Conservation (phyloP, 2,888 invertebrate species). For the Mesorhabditis belari region DNA sequence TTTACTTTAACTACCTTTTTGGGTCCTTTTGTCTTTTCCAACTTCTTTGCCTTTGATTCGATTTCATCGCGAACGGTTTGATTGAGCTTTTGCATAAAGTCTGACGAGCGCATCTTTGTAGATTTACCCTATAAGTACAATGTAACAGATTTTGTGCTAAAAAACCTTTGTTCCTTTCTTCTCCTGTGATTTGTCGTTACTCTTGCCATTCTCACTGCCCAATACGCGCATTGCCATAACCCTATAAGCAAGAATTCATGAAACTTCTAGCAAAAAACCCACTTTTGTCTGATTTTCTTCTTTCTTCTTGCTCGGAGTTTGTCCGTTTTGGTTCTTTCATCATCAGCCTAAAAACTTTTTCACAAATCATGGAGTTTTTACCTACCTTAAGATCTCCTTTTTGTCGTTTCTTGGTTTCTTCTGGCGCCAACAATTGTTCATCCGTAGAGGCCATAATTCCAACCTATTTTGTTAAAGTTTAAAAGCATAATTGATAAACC, state of each 20-base stretch:
- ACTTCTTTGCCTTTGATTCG: not conserved
- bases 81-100: not conserved
- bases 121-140: no score
- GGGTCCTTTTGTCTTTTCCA: not conserved
- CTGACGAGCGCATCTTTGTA: no score
- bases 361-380: not conserved
- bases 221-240: not conserved
- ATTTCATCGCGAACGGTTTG: not conserved
- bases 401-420: constrained; percentile 43
- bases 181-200: not conserved
- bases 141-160: not conserved
- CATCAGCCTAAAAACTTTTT: constrained; percentile 58
- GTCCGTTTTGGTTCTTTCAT: constrained; percentile 77
- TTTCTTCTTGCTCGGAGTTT: constrained; percentile 78
- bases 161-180: not conserved
- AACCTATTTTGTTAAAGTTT: constrained; percentile 58
- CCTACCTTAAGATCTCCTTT: constrained; percentile 59
- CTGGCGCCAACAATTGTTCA: constrained; percentile 42
- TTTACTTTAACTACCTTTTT: no score
- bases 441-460: constrained; percentile 69
- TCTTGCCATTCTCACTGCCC: not conserved
- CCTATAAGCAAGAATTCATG: not conserved
- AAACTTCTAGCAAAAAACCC: constrained; percentile 52
- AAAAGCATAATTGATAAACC: not conserved
- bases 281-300: constrained; percentile 73